These are phyloP conservation scores for Antennarius striatus DNA, from an alignment of 2,113 vertebrate species.

Conservation along the genomic window DNA sequence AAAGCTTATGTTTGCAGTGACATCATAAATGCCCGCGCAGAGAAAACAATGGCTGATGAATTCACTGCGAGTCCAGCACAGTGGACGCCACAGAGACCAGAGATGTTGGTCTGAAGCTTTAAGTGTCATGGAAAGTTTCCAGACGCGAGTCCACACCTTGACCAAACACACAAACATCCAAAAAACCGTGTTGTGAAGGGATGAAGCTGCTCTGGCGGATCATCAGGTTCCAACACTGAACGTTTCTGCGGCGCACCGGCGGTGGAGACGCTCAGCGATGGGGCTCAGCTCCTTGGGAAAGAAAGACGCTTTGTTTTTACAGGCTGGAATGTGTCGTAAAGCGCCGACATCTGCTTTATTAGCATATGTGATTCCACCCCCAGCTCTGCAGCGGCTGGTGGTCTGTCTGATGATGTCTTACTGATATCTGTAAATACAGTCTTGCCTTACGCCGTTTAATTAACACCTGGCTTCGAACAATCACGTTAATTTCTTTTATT, in stretches of 20 bases:
- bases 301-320: slow-evolving; percentile 79
- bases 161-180: slow-evolving; percentile 42
- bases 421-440: slow-evolving; percentile 46
- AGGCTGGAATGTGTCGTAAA: slow-evolving; percentile 78
- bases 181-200: slow-evolving; percentile 23
- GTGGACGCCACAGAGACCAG: slow-evolving; percentile 51
- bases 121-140: slow-evolving; percentile 71
- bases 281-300: slow-evolving; percentile 53
- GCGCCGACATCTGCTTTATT: slow-evolving; percentile 82
- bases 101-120: slow-evolving; percentile 43
- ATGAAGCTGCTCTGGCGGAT: slow-evolving; percentile 29
- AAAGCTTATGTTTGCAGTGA: slow-evolving; percentile 79
- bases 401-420: slow-evolving; percentile 67
- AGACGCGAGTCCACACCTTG: slow-evolving; percentile 57
- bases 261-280: slow-evolving; percentile 52
- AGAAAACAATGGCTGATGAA: slow-evolving; percentile 76
- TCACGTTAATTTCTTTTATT: too few relatives aligned
- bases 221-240: slow-evolving; percentile 37
- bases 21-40: slow-evolving; percentile 71
- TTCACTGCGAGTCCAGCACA: slow-evolving; percentile 58
- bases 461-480: too few relatives aligned
- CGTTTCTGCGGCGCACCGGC: slow-evolving; percentile 60
- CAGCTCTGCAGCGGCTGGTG: slow-evolving; percentile 75
- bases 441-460: neutral
- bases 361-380: slow-evolving; percentile 76